Conservation (phyloP, 2,797 vertebrate genomes). For the Hypotaenidia okinawae region DNA sequence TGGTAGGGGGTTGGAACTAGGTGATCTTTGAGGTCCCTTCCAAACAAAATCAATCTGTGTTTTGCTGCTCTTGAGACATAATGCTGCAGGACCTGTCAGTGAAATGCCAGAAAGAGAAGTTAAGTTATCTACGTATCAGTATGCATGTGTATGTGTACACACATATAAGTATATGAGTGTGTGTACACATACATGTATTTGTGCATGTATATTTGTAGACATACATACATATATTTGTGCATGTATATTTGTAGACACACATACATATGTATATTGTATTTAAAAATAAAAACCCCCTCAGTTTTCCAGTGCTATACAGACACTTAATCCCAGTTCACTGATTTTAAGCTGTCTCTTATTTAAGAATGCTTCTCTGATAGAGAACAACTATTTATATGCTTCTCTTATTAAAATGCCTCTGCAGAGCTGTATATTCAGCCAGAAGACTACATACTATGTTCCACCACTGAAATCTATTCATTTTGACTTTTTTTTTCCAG, state of each 20-base stretch:
- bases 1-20: no score
- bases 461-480: background rate
- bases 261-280: background rate
- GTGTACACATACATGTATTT: fast-evolving
- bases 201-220: background rate
- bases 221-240: background rate
- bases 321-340: background rate
- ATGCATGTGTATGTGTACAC: background rate
- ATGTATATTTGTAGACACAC: background rate
- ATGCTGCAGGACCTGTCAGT: background rate
- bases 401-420: background rate
- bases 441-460: background rate
- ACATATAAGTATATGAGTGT: no score
- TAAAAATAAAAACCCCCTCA: no score
- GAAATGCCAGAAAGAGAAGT: background rate
- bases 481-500: background rate
- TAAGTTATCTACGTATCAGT: background rate
- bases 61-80: background rate
- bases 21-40: no score
- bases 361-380: background rate
- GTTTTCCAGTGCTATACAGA: background rate
- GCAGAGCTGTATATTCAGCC: background rate
- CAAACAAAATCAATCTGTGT: no score
- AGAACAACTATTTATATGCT: background rate
- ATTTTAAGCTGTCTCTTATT: background rate